Conservation (phyloP, 64 coral and sea anemone species). For the Montipora cactus region DNA sequence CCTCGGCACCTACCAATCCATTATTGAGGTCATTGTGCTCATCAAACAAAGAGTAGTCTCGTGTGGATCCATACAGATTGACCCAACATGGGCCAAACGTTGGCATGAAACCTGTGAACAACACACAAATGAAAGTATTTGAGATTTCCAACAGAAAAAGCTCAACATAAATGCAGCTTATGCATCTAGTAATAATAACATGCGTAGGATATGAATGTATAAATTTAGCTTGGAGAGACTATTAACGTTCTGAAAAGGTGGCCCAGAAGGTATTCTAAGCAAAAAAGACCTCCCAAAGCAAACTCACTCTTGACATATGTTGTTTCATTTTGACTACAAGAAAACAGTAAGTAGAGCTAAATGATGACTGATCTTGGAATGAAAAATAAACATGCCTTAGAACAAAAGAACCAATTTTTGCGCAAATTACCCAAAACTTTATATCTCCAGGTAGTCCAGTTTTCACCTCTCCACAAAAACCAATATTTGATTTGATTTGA, state of each 20-base stretch:
- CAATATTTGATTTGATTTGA: no score
- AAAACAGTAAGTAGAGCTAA: no score
- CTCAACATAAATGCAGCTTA: not conserved
- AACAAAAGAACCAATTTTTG: no score
- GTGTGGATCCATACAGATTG: slow-evolving; percentile 97
- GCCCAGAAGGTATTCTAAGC: no score
- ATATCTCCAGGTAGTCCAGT: no score
- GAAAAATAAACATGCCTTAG: no score
- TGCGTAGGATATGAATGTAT: not conserved
- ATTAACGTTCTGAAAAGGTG: not conserved
- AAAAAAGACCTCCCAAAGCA: not conserved
- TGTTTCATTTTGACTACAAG: no score
- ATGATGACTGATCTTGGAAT: no score
- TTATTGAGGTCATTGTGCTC: slow-evolving; percentile 99
- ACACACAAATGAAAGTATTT: not conserved
- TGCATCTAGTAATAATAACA: no score
- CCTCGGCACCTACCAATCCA: slow-evolving; percentile 81
- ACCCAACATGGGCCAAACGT: slow-evolving; percentile 99
- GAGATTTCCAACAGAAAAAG: not conserved
- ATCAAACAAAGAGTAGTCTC: slow-evolving; percentile 98
- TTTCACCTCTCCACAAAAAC: no score
- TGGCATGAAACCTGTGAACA: slow-evolving; percentile 93
- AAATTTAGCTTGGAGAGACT: not conserved
- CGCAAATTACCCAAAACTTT: no score
- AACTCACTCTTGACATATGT: not conserved